Evolutionary conservation across 2,113 vertebrate genomes (phyloP).

Genomic region (Morone saxatilis): DNA sequence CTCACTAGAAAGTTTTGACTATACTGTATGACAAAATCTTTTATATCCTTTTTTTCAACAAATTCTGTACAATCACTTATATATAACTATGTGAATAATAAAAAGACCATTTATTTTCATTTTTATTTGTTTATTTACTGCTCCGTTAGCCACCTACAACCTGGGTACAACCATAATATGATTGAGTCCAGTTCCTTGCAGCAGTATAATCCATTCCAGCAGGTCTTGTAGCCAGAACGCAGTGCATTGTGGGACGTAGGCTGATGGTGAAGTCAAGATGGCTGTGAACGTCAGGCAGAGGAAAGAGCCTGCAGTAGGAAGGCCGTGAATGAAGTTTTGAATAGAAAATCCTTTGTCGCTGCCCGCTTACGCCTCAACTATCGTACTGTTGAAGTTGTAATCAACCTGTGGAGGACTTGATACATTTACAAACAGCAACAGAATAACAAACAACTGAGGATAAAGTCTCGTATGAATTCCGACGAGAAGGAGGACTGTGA

Average conservation of each 20-base stretch:
- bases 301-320: constrained; percentile 70
- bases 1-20: no score
- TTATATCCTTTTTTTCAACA: no score
- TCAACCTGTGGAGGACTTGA: constrained; percentile 42
- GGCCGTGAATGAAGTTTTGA: constrained; percentile 78
- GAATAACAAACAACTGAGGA: constrained; percentile 73
- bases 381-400: constrained; percentile 1
- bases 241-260: constrained; percentile 82
- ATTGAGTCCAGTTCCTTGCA: constrained; percentile 51
- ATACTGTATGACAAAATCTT: no score
- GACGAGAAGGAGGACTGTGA: constrained; percentile 86
- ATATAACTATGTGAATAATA: no score
- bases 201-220: constrained; percentile 45
- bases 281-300: constrained; percentile 79
- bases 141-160: no score
- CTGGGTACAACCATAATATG: not conserved
- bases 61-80: no score
- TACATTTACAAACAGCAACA: constrained; percentile 53
- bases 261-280: constrained; percentile 85
- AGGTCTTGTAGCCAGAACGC: constrained; percentile 24
- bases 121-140: no score
- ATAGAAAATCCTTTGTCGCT: constrained; percentile 44
- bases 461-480: constrained; percentile 87
- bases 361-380: not conserved
- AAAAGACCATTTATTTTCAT: no score